phyloP scores from a whole-genome alignment of 1,140 invertebrate genomes.

The Coptotermes formosanus region DNA sequence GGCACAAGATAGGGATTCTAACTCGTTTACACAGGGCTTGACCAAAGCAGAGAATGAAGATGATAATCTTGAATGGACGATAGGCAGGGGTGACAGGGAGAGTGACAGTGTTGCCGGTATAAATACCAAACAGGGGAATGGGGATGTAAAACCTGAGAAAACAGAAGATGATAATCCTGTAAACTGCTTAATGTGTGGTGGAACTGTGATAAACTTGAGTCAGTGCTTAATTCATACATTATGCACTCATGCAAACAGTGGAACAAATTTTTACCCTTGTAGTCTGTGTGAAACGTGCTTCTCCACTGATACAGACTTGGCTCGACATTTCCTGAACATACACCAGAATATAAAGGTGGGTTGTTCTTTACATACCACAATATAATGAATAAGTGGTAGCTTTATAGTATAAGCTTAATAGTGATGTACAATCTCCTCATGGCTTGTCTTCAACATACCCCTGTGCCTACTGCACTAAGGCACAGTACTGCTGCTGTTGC shows the following conservation, averaged over 20 bases:
- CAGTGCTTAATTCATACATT: not conserved
- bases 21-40: not conserved
- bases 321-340: not conserved
- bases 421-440: no score
- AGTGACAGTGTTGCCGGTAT: not conserved
- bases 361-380: not conserved
- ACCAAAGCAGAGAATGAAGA: not conserved
- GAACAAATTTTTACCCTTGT: conserved; percentile 1
- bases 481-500: no score
- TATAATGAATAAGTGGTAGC: no score
- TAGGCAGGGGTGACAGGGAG: not conserved
- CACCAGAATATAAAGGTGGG: not conserved
- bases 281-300: conserved; percentile 6
- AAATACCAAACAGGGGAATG: no score
- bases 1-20: not conserved
- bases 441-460: no score
- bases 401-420: no score
- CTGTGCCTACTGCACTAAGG: no score
- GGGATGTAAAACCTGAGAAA: not conserved
- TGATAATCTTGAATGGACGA: not conserved
- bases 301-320: not conserved
- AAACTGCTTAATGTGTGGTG: not conserved
- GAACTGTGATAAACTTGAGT: not conserved
- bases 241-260: not conserved
- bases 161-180: not conserved